Evolutionary conservation across 2,888 invertebrate species (phyloP), one percentile per base, ranked within the genome.

Genomic region (Hypena proboscidalis): DNA sequence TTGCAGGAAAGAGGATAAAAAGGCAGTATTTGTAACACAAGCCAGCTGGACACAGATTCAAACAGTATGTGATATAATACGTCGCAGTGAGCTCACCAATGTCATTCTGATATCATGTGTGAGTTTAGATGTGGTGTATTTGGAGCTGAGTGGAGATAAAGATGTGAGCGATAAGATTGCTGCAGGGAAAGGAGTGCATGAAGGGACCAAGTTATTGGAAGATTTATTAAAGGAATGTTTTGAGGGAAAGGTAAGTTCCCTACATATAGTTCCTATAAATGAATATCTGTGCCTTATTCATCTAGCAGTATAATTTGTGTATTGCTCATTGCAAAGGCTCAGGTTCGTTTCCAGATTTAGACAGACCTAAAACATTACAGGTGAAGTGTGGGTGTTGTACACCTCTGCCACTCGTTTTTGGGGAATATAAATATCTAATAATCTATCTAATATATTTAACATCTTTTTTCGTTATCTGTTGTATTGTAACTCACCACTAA

Each of bases 31-130:
- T 25, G 92, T 93, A 46, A 90, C 92, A 0, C 90, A 92, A 49
- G 75, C 94, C 42, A 84, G 89, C 11, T 84, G 84, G 5, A 92
- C 91, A 7, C 92, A 93, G 41, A 78, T 92, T 7, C 81, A 88
- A 30, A 92, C 93, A 5, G 83, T 95, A 26, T 83, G 87, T 54
- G 91, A 94, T 58, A 92, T 95, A 13, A 89, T 95, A 19, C 78
- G 84, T 3, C 92, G 91, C 57, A 94, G 94, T 77, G 80, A 89
- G 22, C 93, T 95, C 46, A 89, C 93, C 4, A 92, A 92, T 63
- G 94, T 94, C 45, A 89, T 92, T 3, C 78, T 95, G 1, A 84
- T 95, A 52, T 92, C 93, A 8, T 86, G 92, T 13, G 90, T 92
- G 1, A 92, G 93, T 60, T 74, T 92, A 13, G 92, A 90, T 36